Percentiles rank a stretch among this genome's conserved stretches.
These are phyloP conservation scores for Drosophila anomalipes DNA, from an alignment of 2,888 invertebrate species.

Conservation along the genomic window DNA sequence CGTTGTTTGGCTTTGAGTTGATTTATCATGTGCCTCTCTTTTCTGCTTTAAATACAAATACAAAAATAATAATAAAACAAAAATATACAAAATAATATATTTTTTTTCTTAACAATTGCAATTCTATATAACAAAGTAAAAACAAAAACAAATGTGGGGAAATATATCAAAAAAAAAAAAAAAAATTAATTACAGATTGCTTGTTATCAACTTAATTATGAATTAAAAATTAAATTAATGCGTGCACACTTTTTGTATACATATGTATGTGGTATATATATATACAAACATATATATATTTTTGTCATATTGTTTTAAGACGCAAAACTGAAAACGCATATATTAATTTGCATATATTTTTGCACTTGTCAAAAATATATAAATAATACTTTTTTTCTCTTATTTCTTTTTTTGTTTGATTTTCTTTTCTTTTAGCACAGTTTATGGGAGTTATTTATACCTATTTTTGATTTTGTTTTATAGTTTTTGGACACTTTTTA, in stretches of 20 bases:
- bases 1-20: constrained; percentile 51
- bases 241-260: constrained; percentile 2
- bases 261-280: constrained; percentile 2
- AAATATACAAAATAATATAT: constrained; percentile 22
- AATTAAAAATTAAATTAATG: constrained; percentile 15
- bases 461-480: constrained; percentile 22
- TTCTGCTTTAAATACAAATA: constrained; percentile 43
- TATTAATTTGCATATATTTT: constrained; percentile 82
- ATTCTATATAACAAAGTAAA: constrained; percentile 50
- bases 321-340: constrained; percentile 57
- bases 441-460: constrained; percentile 67
- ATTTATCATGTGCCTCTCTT: constrained; percentile 53
- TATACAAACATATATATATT: constrained; percentile 2
- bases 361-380: constrained; percentile 85
- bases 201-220: constrained; percentile 37
- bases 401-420: constrained; percentile 39
- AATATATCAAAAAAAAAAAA: constrained; percentile 15
- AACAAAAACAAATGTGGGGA: constrained; percentile 47
- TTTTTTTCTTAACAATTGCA: constrained; percentile 41
- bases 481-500: constrained; percentile 32
- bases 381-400: constrained; percentile 78
- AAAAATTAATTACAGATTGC: constrained; percentile 48
- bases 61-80: constrained; percentile 40
- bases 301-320: constrained; percentile 21
- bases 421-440: constrained; percentile 66